These are phyloP conservation scores for Pantala flavescens DNA, from an alignment of 1,140 invertebrate genomes.

Conservation along the genomic window DNA sequence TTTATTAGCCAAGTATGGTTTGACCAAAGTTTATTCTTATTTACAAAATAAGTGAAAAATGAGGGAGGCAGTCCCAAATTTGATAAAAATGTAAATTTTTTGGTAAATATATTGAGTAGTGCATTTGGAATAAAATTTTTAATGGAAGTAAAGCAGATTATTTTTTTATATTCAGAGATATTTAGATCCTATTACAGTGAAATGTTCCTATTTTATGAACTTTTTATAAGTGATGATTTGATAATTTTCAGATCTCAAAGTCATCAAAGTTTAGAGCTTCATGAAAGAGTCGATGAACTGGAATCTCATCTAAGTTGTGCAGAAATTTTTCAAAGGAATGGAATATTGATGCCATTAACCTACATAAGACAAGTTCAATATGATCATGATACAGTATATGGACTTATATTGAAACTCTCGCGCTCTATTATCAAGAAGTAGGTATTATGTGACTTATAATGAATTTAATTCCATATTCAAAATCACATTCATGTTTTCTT, in stretches of 20 bases:
- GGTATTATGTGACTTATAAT: constrained; percentile 3
- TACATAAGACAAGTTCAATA: constrained; percentile 36
- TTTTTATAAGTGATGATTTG: too few species aligned
- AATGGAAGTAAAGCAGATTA: too few species aligned
- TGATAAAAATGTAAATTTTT: too few species aligned
- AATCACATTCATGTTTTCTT: neutral
- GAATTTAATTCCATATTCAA: neutral
- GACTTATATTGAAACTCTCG: constrained; percentile 35
- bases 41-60: too few species aligned
- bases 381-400: constrained; percentile 35
- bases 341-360: constrained; percentile 35
- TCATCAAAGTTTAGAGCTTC: constrained; percentile 29
- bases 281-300: constrained; percentile 37
- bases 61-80: too few species aligned
- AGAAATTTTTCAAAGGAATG: constrained; percentile 36
- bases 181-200: too few species aligned
- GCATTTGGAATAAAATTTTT: too few species aligned
- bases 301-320: constrained; percentile 40
- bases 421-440: constrained; percentile 33
- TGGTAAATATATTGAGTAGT: too few species aligned
- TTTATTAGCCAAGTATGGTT: too few species aligned
- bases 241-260: constrained; percentile 11
- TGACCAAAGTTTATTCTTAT: too few species aligned
- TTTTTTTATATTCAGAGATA: too few species aligned
- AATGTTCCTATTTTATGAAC: too few species aligned